phyloP scores from a whole-genome alignment of 2,888 invertebrate species.

The Tenthredo distinguenda region DNA sequence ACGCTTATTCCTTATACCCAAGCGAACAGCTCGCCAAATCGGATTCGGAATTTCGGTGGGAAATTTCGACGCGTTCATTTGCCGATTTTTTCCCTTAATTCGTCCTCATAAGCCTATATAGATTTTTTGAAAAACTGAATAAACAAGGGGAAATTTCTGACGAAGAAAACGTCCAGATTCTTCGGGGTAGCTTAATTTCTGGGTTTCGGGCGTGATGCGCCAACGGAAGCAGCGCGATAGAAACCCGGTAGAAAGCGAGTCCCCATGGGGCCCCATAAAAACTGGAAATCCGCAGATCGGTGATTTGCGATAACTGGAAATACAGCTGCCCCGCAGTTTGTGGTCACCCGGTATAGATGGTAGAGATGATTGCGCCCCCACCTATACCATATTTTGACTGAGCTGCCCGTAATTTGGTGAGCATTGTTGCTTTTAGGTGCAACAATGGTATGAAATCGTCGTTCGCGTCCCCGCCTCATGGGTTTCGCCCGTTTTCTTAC shows the following conservation, averaged over 20 bases:
- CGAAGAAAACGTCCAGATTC: constrained; percentile 23
- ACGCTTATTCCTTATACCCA: constrained; percentile 53
- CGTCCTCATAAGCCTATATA: no score
- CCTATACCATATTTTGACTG: constrained; percentile 74
- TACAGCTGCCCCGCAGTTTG: constrained; percentile 76
- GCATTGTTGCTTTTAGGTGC: constrained; percentile 70
- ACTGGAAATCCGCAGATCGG: constrained; percentile 75
- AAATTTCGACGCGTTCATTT: neutral
- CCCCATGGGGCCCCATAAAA: constrained; percentile 61
- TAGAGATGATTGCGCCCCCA: constrained; percentile 62
- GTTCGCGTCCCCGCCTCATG: constrained; percentile 15
- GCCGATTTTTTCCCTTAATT: neutral
- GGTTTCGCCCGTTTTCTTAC: neutral
- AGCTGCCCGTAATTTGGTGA: constrained; percentile 73
- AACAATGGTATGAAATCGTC: constrained; percentile 47
- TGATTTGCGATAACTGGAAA: constrained; percentile 75
- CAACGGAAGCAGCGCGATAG: constrained; percentile 39
- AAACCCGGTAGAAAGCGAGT: constrained; percentile 45
- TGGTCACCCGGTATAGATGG: constrained; percentile 70
- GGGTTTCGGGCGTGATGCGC: neutral
- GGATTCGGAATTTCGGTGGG: constrained; percentile 6
- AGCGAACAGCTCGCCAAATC: constrained; percentile 3
- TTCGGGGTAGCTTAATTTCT: neutral
- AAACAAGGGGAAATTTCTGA: neutral
- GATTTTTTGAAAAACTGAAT: neutral